phyloP scores from a whole-genome alignment of 2,797 vertebrate species.

The Periparus ater region DNA sequence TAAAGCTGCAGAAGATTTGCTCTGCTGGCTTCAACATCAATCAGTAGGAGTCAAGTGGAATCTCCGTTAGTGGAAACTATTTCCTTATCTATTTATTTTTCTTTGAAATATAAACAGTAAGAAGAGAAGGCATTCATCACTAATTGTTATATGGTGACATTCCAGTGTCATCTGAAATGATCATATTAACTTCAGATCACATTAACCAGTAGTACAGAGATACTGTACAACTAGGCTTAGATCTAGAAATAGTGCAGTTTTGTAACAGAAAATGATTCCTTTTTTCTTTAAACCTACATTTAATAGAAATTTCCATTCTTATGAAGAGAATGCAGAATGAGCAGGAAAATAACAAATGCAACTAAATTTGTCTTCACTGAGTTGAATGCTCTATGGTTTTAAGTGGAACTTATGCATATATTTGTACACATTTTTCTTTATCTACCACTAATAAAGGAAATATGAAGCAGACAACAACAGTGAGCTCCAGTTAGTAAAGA shows the following conservation, averaged over 20 bases:
- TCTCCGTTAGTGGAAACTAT: background rate
- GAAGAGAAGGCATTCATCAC: background rate
- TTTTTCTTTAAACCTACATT: background rate
- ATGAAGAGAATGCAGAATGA: background rate
- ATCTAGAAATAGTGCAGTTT: background rate
- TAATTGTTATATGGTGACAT: background rate
- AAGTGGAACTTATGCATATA: background rate
- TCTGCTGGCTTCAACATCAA: background rate
- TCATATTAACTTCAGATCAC: background rate
- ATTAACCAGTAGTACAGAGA: background rate
- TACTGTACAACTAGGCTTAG: background rate
- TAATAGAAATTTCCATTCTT: background rate
- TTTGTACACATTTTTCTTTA: background rate
- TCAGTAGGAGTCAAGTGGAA: background rate
- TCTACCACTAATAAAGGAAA: background rate
- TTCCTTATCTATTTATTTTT: background rate
- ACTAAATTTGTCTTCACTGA: background rate
- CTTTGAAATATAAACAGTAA: background rate
- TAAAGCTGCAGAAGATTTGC: background rate
- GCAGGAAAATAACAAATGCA: background rate
- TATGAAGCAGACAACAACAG: background rate
- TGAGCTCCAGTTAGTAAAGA: background rate
- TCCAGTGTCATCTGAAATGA: background rate
- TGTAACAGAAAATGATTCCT: background rate
- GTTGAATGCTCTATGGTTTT: background rate